phyloP scores from a whole-genome alignment of 2,888 invertebrate species.

The Acrobasis suavella region DNA sequence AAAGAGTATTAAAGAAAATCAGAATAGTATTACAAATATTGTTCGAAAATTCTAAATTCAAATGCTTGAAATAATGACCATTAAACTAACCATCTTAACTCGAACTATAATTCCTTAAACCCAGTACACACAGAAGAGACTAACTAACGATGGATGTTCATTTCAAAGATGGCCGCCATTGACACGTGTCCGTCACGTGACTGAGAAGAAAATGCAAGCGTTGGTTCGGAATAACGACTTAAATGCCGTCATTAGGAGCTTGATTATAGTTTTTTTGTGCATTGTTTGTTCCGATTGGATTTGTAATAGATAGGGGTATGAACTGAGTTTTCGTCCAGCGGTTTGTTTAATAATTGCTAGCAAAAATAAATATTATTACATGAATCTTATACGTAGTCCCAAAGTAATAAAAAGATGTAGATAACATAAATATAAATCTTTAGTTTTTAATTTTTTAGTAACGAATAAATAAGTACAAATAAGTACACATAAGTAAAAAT shows the following conservation, averaged over 20 bases:
- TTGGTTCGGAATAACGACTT: conserved; percentile 72
- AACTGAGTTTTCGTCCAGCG: conserved; percentile 26
- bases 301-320: conserved; percentile 70
- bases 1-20: conserved; percentile 29
- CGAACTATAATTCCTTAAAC: conserved; percentile 20
- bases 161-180: conserved; percentile 60
- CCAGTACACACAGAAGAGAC: conserved; percentile 26
- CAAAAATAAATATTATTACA: background rate
- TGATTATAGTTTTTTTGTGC: conserved; percentile 62
- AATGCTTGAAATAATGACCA: conserved; percentile 70
- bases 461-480: too few species aligned
- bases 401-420: too few species aligned
- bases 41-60: conserved; percentile 60
- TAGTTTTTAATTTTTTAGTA: too few species aligned
- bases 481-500: too few species aligned
- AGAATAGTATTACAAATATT: conserved; percentile 24
- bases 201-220: conserved; percentile 70
- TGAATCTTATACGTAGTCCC: background rate
- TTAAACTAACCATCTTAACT: conserved; percentile 44
- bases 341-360: conserved; percentile 7
- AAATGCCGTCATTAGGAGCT: conserved; percentile 75
- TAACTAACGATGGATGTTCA: conserved; percentile 39
- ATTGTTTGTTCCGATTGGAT: conserved; percentile 65
- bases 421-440: too few species aligned
- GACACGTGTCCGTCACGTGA: conserved; percentile 73